Evolutionary conservation across 2,113 vertebrate species (phyloP).

Genomic region (Nothocercus julius): DNA sequence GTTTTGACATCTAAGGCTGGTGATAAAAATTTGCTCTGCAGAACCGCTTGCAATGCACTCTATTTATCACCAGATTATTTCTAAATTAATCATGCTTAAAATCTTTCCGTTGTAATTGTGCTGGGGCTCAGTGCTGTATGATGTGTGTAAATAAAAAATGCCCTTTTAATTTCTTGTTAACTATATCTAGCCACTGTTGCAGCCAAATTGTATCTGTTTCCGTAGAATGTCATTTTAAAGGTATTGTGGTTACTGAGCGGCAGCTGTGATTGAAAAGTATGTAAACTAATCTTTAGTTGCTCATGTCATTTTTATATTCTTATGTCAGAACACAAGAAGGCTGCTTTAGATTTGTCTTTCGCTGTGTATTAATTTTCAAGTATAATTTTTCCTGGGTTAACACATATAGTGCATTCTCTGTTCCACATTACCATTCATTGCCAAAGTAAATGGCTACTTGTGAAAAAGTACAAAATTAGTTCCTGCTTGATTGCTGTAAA

Average conservation of each 20-base stretch:
- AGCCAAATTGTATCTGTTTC: conserved; percentile 72
- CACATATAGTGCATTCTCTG: conserved; percentile 65
- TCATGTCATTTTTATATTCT: conserved; percentile 84
- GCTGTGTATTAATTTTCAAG: conserved; percentile 83
- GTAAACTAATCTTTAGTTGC: conserved; percentile 85
- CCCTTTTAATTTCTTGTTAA: conserved; percentile 68
- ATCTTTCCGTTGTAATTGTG: conserved; percentile 64
- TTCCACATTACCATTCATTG: conserved; percentile 55
- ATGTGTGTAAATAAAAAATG: conserved; percentile 65
- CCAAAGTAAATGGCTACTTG: conserved; percentile 76
- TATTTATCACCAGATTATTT: conserved; percentile 70
- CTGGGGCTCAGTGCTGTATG: conserved; percentile 4
- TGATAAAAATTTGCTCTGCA: conserved; percentile 52
- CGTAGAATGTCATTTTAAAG: conserved; percentile 81
- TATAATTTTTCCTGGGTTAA: conserved; percentile 68
- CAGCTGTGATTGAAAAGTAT: conserved; percentile 86
- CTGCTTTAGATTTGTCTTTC: conserved; percentile 85
- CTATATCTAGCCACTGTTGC: conserved; percentile 36
- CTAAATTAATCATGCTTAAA: conserved; percentile 65
- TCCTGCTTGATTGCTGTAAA: conserved; percentile 70
- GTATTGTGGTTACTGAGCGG: conserved; percentile 82
- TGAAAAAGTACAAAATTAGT: conserved; percentile 68
- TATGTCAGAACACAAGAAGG: conserved; percentile 82
- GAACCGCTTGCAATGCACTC: conserved; percentile 54
- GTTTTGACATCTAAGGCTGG: conserved; percentile 66